Evolutionary conservation across 2,113 vertebrate genomes (phyloP), one percentile per base, ranked within the genome.

Genomic region (Pardalotus punctatus): DNA sequence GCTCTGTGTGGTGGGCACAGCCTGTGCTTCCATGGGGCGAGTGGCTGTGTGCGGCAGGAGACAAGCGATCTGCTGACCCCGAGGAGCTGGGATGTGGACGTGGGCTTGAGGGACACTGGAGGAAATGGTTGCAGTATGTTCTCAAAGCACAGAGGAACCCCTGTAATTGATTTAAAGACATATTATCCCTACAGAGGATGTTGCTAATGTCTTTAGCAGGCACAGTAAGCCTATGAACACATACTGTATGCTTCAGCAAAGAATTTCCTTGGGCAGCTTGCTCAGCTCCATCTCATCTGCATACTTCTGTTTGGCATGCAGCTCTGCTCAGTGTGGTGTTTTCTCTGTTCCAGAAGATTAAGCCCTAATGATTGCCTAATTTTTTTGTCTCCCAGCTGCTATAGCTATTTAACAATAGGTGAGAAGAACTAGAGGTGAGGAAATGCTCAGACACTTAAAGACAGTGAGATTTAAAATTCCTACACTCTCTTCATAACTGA

Each of bases 141-240:
- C 71, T 90, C 74, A 66, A 80, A 91, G 89, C 78, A 58, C 73
- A 80, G 65, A 88, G 87, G 91, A 95, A 31, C 74, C 66, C 0
- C 1, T 51, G 62, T 96, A 95, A 95, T 94, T 94, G 95, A 94
- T 93, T 94, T 90, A n/a, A 94, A 90, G 94, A 81, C 69, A 42
- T 67, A n/a, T 31, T 94, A 93, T 72, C 90, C 78, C 35, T 48
- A 25, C 80, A 72, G 86, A 94, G 93, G 74, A 85, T 88, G 71
- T 96, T 0, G 15, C 62, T 96, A 60, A 96, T 95, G 88, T 80
- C 90, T 96, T 94, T 90, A 93, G 87, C 96, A 96, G 96, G 65
- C 64, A 0, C 3, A 0, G n/a, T 81, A 67, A 86, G 76, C 45
- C 67, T 90, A 48, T 76, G 81, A 86, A 84, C 38, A 16, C 74